Conservation (phyloP, 2,113 vertebrate genomes). For the Acanthisitta chloris region DNA sequence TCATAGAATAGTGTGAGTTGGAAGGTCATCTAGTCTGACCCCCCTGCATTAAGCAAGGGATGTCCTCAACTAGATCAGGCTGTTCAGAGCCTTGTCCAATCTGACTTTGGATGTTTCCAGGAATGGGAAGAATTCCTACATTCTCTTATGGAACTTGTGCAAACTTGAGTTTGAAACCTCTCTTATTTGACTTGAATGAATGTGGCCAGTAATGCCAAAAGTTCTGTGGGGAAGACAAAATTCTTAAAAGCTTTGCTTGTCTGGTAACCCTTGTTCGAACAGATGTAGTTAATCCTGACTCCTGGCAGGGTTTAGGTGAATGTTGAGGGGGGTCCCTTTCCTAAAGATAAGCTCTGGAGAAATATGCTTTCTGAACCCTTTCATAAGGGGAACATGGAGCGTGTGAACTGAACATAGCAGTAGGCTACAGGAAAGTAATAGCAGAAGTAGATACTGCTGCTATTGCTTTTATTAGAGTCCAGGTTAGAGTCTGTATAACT, state of each 20-base stretch:
- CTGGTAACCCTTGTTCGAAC: not conserved
- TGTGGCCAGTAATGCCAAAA: not conserved
- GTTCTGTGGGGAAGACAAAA: not conserved
- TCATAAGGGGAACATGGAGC: not conserved
- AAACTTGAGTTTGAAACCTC: not conserved
- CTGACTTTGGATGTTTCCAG: not conserved
- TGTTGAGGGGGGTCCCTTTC: not conserved
- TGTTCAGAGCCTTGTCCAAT: not conserved
- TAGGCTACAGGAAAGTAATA: not conserved
- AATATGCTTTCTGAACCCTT: not conserved
- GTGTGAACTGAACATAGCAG: not conserved
- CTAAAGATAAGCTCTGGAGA: not conserved
- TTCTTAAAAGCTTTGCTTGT: not conserved
- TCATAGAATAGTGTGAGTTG: not conserved
- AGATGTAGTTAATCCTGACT: not conserved
- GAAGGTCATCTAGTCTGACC: not conserved
- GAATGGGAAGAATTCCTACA: not conserved
- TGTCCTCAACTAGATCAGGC: not conserved
- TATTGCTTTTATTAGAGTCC: not conserved
- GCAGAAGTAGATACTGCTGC: not conserved
- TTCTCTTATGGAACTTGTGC: not conserved
- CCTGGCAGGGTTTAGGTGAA: not conserved
- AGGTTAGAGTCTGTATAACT: not conserved
- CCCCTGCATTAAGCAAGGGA: not conserved
- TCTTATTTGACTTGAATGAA: not conserved